Base-by-base conservation (phyloP, 2,113 vertebrate genomes). In the Pteruthius melanotis region DNA sequence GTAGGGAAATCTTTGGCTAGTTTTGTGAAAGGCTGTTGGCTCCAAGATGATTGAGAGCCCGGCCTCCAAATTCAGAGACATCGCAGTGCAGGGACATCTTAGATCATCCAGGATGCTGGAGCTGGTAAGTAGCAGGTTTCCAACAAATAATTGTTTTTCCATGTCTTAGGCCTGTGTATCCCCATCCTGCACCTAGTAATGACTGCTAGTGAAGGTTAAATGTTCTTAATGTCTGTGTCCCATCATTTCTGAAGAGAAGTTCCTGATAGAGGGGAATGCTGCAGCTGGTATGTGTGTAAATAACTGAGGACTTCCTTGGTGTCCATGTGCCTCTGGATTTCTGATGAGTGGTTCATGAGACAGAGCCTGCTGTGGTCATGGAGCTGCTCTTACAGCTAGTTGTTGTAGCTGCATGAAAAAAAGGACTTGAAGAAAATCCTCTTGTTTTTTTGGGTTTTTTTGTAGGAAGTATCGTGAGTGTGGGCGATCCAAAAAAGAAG, bases 401-500 rank as follows among this genome's bases (percentile, higher is more conserved):
- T 79, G 83, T 94, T 81, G 18, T 4, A 59, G 59, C 90, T 75
- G 15, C 15, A 10, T 3, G 2, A 30, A 57, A 82, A 82, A 75
- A 78, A 69, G 9, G 14, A 50, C 44, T 40, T 63, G 31, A 63
- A 30, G 10, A 56, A 93, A 68, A 85, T 40, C 11, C 33, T 75
- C 15, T 70, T 93, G 1, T 12, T 10, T 15, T 16, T 13, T 47
- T 42, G 40, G 13, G 9, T 24, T 12, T 33, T 76, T 93, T 95
- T 72, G 24, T 94, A 99, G 99, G 99, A 89, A 99, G 99, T 71
- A 99, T 99, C 4, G 99, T 99, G 52, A 99, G 99, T 22, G 99
- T 99, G 63, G 99, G 99, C 0, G 99, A 99, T 94, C 99, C 99
- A 12, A 99, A 99, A 96, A 99, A 99, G 98, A 99, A 99, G 92